A percentile compares a stretch with the other conserved stretches of the same genome.
Evolutionary conservation across 2,113 vertebrate genomes (phyloP).

Genomic region (Vulpes ferrilata): DNA sequence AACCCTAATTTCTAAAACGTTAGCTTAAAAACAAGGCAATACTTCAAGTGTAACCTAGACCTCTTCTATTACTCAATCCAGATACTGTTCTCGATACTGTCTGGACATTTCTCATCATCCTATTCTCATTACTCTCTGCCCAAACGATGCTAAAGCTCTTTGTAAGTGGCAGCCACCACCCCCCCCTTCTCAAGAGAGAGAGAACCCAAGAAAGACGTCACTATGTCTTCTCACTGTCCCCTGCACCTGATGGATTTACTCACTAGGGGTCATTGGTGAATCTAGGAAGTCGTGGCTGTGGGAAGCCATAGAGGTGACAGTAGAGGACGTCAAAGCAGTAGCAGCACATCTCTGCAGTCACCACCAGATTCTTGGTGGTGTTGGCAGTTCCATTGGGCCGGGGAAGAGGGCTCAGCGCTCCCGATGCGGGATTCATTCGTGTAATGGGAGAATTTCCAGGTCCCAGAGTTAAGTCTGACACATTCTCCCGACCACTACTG

Average conservation of each 20-base stretch:
- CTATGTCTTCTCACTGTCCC: conserved; percentile 52
- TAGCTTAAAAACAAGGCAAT: neutral
- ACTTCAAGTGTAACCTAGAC: neutral
- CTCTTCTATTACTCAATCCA: neutral
- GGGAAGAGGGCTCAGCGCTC: conserved; percentile 90
- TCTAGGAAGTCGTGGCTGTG: conserved; percentile 92
- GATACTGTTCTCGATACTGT: neutral
- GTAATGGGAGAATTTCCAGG: conserved; percentile 90
- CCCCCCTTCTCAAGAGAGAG: neutral
- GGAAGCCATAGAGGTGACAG: conserved; percentile 93
- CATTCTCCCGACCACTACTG: conserved; percentile 90
- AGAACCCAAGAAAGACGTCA: neutral
- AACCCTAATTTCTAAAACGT: neutral
- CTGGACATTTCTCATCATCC: neutral
- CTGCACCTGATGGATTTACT: conserved; percentile 77
- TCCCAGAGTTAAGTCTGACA: conserved; percentile 91
- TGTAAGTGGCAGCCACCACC: neutral
- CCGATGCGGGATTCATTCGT: conserved; percentile 91
- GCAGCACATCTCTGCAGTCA: conserved; percentile 94
- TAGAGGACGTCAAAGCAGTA: conserved; percentile 94
- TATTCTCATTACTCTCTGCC: conserved; percentile 28
- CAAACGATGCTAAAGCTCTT: neutral
- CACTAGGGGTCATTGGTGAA: conserved; percentile 94
- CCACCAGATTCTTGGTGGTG: conserved; percentile 91
- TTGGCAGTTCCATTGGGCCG: conserved; percentile 92